These are phyloP conservation scores for Physocephala rufipes DNA, from an alignment of 2,888 invertebrate genomes.

Conservation along the genomic window DNA sequence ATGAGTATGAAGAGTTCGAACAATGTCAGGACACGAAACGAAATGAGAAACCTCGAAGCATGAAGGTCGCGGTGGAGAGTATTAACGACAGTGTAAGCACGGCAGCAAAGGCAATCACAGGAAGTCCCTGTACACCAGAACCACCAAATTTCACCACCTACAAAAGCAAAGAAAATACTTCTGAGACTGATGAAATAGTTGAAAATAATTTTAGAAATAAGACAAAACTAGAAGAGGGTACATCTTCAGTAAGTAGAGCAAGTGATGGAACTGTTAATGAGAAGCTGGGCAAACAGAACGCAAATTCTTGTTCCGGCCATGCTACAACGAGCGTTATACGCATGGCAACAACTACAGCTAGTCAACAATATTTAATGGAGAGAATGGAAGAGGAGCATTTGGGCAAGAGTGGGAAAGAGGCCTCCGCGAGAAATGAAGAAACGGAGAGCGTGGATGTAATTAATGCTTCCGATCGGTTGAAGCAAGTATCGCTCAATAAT, in stretches of 20 bases:
- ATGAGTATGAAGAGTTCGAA: conserved; percentile 55
- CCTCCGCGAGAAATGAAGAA: neutral
- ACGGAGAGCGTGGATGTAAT: neutral
- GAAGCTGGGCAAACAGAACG: conserved; percentile 29
- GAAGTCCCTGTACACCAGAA: conserved; percentile 39
- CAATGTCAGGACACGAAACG: neutral
- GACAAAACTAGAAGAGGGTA: conserved; percentile 14
- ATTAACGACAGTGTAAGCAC: neutral
- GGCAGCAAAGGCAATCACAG: conserved; percentile 12
- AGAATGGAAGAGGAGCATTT: neutral
- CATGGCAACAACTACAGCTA: conserved; percentile 56
- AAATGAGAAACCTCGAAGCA: neutral
- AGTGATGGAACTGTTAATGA: conserved; percentile 21
- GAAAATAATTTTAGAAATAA: conserved; percentile 47
- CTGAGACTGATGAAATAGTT: conserved; percentile 49
- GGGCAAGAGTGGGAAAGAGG: neutral
- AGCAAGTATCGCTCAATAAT: conserved; percentile 30
- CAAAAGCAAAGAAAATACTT: conserved; percentile 32
- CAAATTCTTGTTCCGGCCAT: conserved; percentile 47
- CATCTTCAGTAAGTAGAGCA: conserved; percentile 32
- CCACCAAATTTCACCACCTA: conserved; percentile 45
- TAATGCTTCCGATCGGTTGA: neutral
- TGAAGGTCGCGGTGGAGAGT: neutral
- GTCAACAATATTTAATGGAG: conserved; percentile 41
- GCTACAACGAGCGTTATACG: conserved; percentile 65